Percentiles rank a stretch among this genome's conserved stretches.
These are phyloP conservation scores for Callorhinus ursinus DNA, from an alignment of 2,113 vertebrate species.

Conservation along the genomic window DNA sequence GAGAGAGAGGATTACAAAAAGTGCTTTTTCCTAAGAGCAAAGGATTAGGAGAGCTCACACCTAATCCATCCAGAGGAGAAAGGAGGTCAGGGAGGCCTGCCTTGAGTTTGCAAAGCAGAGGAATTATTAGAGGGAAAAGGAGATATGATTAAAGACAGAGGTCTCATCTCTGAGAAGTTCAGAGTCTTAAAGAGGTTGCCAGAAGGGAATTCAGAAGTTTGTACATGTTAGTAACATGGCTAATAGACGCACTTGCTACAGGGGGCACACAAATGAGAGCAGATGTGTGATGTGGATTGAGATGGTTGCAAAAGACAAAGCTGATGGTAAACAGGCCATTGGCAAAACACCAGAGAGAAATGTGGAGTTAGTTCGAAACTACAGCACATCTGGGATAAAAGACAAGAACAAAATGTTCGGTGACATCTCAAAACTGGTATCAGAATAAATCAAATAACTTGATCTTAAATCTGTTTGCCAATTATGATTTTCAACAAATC, in stretches of 20 bases:
- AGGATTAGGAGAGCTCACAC: background rate
- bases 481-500: constrained; percentile 10
- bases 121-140: background rate
- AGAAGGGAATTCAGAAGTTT: background rate
- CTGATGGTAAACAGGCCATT: background rate
- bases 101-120: background rate
- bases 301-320: background rate
- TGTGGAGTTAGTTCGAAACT: background rate
- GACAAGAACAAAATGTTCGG: background rate
- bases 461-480: background rate
- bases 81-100: background rate
- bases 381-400: background rate
- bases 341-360: background rate
- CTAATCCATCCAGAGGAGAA: background rate
- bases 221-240: background rate
- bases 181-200: background rate
- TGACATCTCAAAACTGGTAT: background rate
- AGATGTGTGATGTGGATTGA: background rate
- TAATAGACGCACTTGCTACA: background rate
- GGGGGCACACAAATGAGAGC: background rate
- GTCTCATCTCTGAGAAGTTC: background rate
- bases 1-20: background rate
- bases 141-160: background rate
- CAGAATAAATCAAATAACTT: constrained; percentile 24
- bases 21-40: background rate